Base-by-base conservation (phyloP, 2,797 vertebrate species). In the Mormyrops boulengeri region DNA sequence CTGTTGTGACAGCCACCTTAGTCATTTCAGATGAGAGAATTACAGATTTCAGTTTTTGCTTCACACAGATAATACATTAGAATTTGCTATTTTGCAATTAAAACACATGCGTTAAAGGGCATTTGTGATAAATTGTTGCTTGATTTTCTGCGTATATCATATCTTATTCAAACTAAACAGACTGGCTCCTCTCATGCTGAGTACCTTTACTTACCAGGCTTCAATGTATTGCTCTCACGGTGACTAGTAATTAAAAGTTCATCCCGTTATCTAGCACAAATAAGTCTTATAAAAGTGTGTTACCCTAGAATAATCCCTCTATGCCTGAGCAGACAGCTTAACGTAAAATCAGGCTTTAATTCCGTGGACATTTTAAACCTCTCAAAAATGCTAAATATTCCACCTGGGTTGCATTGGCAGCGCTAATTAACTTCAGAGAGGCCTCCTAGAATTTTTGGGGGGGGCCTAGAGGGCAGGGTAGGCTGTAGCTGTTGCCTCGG, bases 401-500 rank as follows among this genome's bases (percentile, higher is more conserved):
- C 84, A 85, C 47, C n/a, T 85, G 84, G 84, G 11, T 85, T 85
- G 84, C n/a, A 85, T 85, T 85, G 84, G 84, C 84, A 26, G 22
- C 0, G 11, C 22, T 85, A 52, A 85, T 85, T 85, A 80, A 80
- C 38, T 80, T 80, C 73, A 80, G 44, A 85, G 47, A 30, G 44
- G 82, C 82, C 44, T 49, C 47, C 52, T 47, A 50, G 82, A 30
- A 12, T 85, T 47, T 49, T 22, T 34, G 52, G 82, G 82, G 7
- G 52, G 7, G n/a, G 12, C 34, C 90, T 89, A 91, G 88, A 89
- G 62, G 41, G 89, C 47, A 5, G 77, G 44, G 14, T n/a, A 55
- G 0, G 26, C 34, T 8, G 77, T 90, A 12, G 91, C 84, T 6
- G 88, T 17, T 77, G 87, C 88, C 89, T 89, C 4, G 57, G 26